Conservation (phyloP, 2,797 vertebrate genomes). For the Neoniphon sammara region DNA sequence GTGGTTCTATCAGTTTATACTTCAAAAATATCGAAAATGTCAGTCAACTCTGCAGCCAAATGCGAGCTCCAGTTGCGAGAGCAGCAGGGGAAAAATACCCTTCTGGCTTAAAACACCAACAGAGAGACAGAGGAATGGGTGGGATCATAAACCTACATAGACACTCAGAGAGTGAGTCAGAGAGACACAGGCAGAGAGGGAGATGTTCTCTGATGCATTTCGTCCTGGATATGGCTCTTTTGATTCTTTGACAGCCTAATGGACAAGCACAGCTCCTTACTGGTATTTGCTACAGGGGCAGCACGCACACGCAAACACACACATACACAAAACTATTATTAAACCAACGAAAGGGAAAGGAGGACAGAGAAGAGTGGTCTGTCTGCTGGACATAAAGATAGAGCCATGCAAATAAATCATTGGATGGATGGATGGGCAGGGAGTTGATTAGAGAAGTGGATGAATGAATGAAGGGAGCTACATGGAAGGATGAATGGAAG, state of each 20-base stretch:
- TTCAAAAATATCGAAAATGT: conserved; percentile 11
- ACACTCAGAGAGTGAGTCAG: conserved; percentile 23
- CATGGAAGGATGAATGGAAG: too few relatives aligned
- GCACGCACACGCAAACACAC: conserved; percentile 11
- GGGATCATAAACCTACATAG: conserved; percentile 7
- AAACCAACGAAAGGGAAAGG: neutral
- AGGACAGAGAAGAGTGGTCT: neutral
- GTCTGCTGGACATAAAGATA: neutral
- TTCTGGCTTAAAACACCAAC: neutral
- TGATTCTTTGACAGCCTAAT: conserved; percentile 44
- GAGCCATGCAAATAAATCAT: neutral
- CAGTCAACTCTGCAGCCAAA: neutral
- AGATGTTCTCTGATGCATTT: conserved; percentile 15
- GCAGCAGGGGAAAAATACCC: neutral
- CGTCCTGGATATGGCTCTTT: conserved; percentile 21
- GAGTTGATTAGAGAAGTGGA: conserved; percentile 1
- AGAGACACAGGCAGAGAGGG: neutral
- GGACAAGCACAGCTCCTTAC: conserved; percentile 25
- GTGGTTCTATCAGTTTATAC: neutral
- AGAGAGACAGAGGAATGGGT: conserved; percentile 3
- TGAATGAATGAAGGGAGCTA: neutral
- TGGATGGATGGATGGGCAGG: neutral
- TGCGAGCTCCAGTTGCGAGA: neutral
- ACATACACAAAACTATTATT: conserved; percentile 7
- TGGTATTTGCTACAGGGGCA: conserved; percentile 25